Percentiles rank a stretch among this genome's conserved stretches.
phyloP scores from a whole-genome alignment of 1,140 invertebrate genomes.

The Cryptotermes secundus region DNA sequence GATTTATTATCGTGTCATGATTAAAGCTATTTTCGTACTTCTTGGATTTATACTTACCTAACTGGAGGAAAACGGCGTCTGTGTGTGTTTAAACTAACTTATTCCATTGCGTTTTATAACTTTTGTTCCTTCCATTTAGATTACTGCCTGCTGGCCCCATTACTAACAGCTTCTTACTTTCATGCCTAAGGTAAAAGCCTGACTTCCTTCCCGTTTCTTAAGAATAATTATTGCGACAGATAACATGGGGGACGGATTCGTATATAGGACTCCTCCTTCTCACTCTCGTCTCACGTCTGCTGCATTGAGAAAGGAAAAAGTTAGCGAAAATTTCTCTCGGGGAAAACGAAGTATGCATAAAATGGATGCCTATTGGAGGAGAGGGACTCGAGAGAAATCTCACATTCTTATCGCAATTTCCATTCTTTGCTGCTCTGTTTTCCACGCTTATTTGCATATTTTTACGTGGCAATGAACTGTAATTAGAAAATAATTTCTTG shows the following conservation, averaged over 20 bases:
- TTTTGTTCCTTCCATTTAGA: not conserved
- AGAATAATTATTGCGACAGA: constrained; percentile 34
- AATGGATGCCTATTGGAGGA: not conserved
- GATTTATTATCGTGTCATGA: not conserved
- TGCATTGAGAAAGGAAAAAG: constrained; percentile 15
- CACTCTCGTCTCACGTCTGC: constrained; percentile 3
- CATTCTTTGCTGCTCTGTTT: constrained; percentile 7
- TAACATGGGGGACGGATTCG: constrained; percentile 32
- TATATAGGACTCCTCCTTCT: not conserved
- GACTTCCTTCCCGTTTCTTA: constrained; percentile 4
- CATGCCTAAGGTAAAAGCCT: constrained; percentile 2
- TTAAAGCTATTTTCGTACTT: not conserved
- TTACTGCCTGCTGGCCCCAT: not conserved
- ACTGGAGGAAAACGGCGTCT: not conserved
- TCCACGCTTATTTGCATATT: constrained; percentile 34
- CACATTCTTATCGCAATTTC: constrained; percentile 30
- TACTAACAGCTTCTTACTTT: constrained; percentile 16
- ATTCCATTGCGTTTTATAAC: not conserved
- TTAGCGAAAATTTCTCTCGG: constrained; percentile 4
- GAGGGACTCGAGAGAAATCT: constrained; percentile 22
- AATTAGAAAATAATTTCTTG: constrained; percentile 34
- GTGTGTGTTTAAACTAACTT: not conserved
- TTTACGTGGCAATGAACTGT: constrained; percentile 34
- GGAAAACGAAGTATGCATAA: not conserved
- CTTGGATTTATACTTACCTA: not conserved